phyloP scores from a whole-genome alignment of 2,797 vertebrate species.

The Tachyglossus aculeatus region DNA sequence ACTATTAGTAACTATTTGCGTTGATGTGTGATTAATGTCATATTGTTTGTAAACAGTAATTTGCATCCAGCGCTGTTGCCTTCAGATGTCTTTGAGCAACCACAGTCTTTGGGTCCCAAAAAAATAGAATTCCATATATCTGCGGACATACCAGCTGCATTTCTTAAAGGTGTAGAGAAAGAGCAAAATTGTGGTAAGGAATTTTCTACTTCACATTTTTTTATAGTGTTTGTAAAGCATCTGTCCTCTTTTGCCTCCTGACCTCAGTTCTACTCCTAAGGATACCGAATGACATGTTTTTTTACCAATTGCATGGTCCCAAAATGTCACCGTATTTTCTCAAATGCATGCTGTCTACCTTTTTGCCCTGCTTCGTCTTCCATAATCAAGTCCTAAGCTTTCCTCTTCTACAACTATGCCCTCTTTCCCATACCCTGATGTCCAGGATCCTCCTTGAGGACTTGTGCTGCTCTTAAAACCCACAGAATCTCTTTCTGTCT shows the following conservation, averaged over 20 bases:
- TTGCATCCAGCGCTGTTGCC: slow-evolving; percentile 82
- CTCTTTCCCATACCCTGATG: too few relatives aligned
- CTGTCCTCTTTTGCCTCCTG: neutral
- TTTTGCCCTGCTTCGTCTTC: too few relatives aligned
- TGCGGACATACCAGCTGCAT: slow-evolving; percentile 74
- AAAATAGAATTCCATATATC: slow-evolving; percentile 96
- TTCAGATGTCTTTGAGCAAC: slow-evolving; percentile 94
- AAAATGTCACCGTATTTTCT: too few relatives aligned
- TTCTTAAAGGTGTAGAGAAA: slow-evolving; percentile 71
- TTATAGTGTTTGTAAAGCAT: neutral
- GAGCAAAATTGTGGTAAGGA: slow-evolving; percentile 75
- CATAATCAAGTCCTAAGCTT: too few relatives aligned
- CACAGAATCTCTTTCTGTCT: too few relatives aligned
- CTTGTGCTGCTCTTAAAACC: too few relatives aligned
- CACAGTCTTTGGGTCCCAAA: slow-evolving; percentile 79
- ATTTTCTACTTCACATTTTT: neutral
- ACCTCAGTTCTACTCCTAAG: neutral
- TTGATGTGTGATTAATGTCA: neutral
- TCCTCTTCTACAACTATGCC: too few relatives aligned
- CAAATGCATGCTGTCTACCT: too few relatives aligned
- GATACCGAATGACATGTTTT: too few relatives aligned
- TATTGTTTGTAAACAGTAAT: slow-evolving; percentile 74
- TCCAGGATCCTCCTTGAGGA: too few relatives aligned
- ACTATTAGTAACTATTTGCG: neutral
- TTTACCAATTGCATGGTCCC: too few relatives aligned